phyloP scores from a whole-genome alignment of 2,113 vertebrate genomes.

The Okapia johnstoni region DNA sequence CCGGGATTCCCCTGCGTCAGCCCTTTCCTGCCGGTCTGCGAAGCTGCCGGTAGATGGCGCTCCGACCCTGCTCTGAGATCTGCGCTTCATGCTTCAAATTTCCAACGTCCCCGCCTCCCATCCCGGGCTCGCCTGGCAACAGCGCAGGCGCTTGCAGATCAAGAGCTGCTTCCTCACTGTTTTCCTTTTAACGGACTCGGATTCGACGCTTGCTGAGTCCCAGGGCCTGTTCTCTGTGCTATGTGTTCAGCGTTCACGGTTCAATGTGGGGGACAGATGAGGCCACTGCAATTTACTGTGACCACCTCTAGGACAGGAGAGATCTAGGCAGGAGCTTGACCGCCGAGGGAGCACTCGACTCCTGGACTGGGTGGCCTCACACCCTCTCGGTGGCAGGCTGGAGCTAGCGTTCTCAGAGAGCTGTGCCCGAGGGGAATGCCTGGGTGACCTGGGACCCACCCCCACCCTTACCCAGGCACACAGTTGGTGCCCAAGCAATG shows the following conservation, averaged over 20 bases:
- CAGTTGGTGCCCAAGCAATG: neutral
- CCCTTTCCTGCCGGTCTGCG: neutral
- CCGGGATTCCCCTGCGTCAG: accelerated
- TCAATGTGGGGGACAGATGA: neutral
- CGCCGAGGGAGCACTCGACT: neutral
- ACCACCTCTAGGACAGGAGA: neutral
- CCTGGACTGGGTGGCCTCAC: neutral
- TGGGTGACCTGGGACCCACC: neutral
- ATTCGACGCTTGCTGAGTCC: neutral
- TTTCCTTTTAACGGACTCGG: neutral
- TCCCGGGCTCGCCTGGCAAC: accelerated
- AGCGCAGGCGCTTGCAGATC: neutral
- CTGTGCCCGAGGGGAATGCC: neutral
- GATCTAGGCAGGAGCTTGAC: neutral
- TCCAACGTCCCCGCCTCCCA: accelerated
- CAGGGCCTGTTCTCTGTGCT: too few relatives aligned
- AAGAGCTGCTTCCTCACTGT: neutral
- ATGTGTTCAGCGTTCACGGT: neutral
- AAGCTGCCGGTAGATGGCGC: slow-evolving; percentile 73
- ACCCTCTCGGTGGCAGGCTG: neutral
- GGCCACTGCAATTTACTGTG: neutral
- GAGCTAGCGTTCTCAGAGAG: neutral
- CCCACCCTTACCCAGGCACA: too few relatives aligned
- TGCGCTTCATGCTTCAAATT: accelerated
- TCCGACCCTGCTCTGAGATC: neutral